A percentile compares a stretch with the other conserved stretches of the same genome.
Evolutionary conservation across 2,888 invertebrate genomes (phyloP).

Genomic region (Isotomurus palustris): DNA sequence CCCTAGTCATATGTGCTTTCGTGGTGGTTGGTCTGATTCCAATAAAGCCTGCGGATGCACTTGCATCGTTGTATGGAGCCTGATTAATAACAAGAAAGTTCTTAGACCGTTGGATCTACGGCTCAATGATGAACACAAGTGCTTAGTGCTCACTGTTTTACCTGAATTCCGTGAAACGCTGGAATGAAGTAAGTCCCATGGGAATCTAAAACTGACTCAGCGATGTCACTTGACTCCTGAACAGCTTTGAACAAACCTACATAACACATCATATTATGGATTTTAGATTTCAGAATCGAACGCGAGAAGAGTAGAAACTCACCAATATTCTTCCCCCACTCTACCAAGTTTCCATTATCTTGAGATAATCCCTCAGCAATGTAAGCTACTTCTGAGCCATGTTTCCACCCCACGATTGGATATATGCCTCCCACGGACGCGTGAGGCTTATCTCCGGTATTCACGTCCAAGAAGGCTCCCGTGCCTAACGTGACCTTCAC

Average conservation of each 20-base stretch:
- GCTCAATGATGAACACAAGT: background rate
- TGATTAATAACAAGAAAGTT: constrained; percentile 50
- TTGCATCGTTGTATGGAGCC: constrained; percentile 84
- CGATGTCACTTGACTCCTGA: constrained; percentile 63
- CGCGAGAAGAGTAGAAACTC: constrained; percentile 5
- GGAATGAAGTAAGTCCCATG: constrained; percentile 83
- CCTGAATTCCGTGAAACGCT: constrained; percentile 82
- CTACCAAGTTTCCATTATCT: constrained; percentile 81
- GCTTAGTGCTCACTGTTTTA: constrained; percentile 50
- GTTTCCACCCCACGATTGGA: constrained; percentile 84
- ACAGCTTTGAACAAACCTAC: constrained; percentile 63
- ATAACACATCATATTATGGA: background rate
- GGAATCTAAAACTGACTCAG: constrained; percentile 63
- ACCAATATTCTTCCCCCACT: constrained; percentile 65
- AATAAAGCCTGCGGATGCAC: constrained; percentile 77
- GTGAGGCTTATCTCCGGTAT: constrained; percentile 70
- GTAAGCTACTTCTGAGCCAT: constrained; percentile 61
- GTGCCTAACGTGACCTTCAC: constrained; percentile 88
- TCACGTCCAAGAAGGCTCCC: constrained; percentile 81
- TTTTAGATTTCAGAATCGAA: background rate
- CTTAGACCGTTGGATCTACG: background rate
- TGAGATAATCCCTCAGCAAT: constrained; percentile 81
- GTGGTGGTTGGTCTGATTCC: constrained; percentile 67
- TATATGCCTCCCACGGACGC: constrained; percentile 72
- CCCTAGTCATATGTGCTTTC: constrained; percentile 72